Evolutionary conservation across 1,140 invertebrate genomes (phyloP).

Genomic region (Aricia agestis): DNA sequence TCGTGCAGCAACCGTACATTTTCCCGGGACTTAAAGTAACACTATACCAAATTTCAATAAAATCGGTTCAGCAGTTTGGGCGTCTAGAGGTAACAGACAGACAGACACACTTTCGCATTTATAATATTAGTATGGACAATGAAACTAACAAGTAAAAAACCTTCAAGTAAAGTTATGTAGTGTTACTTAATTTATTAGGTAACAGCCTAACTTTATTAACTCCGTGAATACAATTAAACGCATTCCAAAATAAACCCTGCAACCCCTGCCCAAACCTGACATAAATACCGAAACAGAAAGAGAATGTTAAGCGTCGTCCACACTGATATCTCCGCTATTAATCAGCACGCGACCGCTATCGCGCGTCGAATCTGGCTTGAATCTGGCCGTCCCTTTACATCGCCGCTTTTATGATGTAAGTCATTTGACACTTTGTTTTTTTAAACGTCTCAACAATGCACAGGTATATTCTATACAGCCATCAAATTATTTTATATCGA

Average conservation of each 20-base stretch:
- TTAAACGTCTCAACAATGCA: conserved; percentile 8
- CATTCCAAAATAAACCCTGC: conserved; percentile 9
- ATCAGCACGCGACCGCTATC: conserved; percentile 50
- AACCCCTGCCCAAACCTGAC: conserved; percentile 20
- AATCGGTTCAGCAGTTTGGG: too few species aligned
- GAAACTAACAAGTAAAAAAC: too few species aligned
- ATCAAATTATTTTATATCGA: not conserved
- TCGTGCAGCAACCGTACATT: too few species aligned
- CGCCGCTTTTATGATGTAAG: conserved; percentile 48
- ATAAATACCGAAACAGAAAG: conserved; percentile 35
- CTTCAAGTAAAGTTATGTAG: too few species aligned
- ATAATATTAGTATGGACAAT: too few species aligned
- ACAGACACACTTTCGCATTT: too few species aligned
- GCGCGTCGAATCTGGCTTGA: conserved; percentile 46
- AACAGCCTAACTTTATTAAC: too few species aligned
- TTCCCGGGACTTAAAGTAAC: too few species aligned
- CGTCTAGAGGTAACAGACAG: too few species aligned
- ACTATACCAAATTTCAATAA: too few species aligned
- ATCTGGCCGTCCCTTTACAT: conserved; percentile 48
- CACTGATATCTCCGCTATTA: conserved; percentile 52
- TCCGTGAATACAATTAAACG: not conserved
- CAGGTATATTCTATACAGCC: not conserved
- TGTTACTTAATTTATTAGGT: too few species aligned
- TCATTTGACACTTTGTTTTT: conserved; percentile 19
- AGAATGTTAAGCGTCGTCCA: conserved; percentile 31